Percentiles rank a stretch among this genome's conserved stretches.
These are phyloP conservation scores for Bufotes viridis DNA, from an alignment of 2,797 vertebrate genomes.

Conservation along the genomic window DNA sequence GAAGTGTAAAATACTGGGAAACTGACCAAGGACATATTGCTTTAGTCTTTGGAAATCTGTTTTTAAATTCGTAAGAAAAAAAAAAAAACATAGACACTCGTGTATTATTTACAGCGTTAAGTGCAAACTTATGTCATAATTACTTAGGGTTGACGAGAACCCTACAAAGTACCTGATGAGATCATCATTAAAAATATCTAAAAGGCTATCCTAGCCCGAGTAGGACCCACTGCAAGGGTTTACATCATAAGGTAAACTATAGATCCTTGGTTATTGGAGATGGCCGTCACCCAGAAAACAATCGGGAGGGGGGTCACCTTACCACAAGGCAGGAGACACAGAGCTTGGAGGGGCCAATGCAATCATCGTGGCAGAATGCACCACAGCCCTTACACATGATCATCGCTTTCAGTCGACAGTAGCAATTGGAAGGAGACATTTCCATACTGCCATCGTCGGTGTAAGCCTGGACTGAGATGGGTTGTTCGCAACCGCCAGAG, in stretches of 20 bases:
- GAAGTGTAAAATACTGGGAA: not conserved
- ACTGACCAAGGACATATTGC: constrained; percentile 47
- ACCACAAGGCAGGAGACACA: constrained; percentile 97
- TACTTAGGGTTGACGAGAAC: constrained; percentile 70
- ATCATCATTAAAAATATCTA: not conserved
- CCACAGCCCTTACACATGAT: constrained; percentile 99
- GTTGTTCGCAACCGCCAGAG: constrained; percentile 75
- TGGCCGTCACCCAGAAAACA: not conserved
- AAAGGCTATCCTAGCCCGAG: not conserved
- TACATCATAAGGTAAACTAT: not conserved
- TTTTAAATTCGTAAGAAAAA: constrained; percentile 20
- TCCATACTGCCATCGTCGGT: constrained; percentile 81
- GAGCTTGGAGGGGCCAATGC: constrained; percentile 96
- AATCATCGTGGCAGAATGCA: constrained; percentile 97
- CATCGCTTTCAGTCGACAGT: constrained; percentile 98
- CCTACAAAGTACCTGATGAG: constrained; percentile 24
- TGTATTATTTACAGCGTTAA: constrained; percentile 86
- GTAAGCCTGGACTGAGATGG: constrained; percentile 84
- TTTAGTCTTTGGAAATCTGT: constrained; percentile 50
- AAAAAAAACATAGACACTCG: constrained; percentile 51
- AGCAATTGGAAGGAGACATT: constrained; percentile 91
- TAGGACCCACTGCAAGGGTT: not conserved
- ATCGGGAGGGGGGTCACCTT: constrained; percentile 74
- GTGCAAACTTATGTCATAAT: constrained; percentile 91
- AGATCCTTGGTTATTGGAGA: not conserved